Evolutionary conservation across 1,140 invertebrate genomes (phyloP).

Genomic region (Chrysoperla carnea): DNA sequence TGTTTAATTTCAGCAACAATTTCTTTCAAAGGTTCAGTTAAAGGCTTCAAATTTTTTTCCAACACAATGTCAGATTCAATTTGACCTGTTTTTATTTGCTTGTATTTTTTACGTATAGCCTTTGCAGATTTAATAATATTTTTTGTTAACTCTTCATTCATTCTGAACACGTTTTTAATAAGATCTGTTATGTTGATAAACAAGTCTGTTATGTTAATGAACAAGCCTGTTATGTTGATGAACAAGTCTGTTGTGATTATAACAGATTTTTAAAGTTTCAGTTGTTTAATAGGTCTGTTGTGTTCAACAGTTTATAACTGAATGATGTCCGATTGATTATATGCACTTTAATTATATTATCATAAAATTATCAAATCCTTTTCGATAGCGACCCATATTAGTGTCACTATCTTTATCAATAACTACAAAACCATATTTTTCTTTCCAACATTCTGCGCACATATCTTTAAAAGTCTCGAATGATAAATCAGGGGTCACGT

Average conservation of each 20-base stretch:
- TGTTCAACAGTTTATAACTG: not conserved
- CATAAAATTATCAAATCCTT: conserved; percentile 12
- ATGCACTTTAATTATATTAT: conserved; percentile 1
- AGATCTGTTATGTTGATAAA: not conserved
- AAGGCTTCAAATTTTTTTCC: conserved; percentile 5
- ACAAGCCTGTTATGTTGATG: not conserved
- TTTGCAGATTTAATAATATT: conserved; percentile 2
- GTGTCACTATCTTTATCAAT: conserved; percentile 15
- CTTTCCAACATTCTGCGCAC: conserved; percentile 12
- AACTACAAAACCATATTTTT: conserved; percentile 13
- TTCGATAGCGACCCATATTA: conserved; percentile 11
- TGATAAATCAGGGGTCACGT: conserved; percentile 17
- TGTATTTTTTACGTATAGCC: conserved; percentile 1
- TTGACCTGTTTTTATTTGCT: not conserved
- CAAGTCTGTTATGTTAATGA: not conserved
- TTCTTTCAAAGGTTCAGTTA: conserved; percentile 6
- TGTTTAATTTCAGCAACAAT: not conserved
- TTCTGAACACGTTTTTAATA: not conserved
- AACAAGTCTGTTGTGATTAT: not conserved
- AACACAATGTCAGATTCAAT: not conserved
- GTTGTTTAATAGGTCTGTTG: not conserved
- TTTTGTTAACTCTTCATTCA: not conserved
- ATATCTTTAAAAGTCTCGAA: conserved; percentile 15
- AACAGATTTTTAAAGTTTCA: not conserved
- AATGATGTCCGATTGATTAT: not conserved